phyloP scores from a whole-genome alignment of 2,888 invertebrate species.

The Antheraea yamamai region DNA sequence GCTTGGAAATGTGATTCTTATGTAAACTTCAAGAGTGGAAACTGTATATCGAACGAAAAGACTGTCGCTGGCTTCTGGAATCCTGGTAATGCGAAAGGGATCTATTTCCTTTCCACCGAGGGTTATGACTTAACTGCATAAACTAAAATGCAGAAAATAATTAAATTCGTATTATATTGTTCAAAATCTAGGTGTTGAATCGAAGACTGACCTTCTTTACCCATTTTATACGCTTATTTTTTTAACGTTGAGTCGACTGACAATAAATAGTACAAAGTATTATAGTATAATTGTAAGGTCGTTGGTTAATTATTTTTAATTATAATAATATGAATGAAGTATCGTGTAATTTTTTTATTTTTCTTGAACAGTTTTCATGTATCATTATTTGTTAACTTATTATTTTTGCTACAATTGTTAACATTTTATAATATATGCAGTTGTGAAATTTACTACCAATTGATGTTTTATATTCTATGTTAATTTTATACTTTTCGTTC shows the following conservation, averaged over 20 bases:
- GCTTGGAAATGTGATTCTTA: constrained; percentile 67
- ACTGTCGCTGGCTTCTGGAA: constrained; percentile 69
- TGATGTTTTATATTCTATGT: too few relatives aligned
- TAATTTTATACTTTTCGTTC: too few relatives aligned
- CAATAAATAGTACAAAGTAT: not conserved
- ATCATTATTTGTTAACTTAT: too few relatives aligned
- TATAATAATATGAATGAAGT: too few relatives aligned
- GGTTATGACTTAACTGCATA: constrained; percentile 7
- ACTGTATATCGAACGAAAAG: constrained; percentile 51
- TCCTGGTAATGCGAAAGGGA: constrained; percentile 65
- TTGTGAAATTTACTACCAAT: too few relatives aligned
- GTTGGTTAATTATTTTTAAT: too few relatives aligned
- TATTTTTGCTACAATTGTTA: too few relatives aligned
- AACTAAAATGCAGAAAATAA: not conserved
- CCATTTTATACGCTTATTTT: not conserved
- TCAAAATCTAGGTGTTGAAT: not conserved
- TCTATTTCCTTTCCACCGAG: constrained; percentile 46
- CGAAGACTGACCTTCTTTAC: not conserved
- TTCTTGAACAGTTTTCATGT: too few relatives aligned
- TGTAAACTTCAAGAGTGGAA: constrained; percentile 53
- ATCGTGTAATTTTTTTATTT: too few relatives aligned
- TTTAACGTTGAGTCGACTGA: not conserved
- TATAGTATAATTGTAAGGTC: too few relatives aligned
- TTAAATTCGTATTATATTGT: not conserved
- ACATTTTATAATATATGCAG: too few relatives aligned